Base-by-base conservation (phyloP, 2,888 invertebrate species). In the Cheilosia pagana region DNA sequence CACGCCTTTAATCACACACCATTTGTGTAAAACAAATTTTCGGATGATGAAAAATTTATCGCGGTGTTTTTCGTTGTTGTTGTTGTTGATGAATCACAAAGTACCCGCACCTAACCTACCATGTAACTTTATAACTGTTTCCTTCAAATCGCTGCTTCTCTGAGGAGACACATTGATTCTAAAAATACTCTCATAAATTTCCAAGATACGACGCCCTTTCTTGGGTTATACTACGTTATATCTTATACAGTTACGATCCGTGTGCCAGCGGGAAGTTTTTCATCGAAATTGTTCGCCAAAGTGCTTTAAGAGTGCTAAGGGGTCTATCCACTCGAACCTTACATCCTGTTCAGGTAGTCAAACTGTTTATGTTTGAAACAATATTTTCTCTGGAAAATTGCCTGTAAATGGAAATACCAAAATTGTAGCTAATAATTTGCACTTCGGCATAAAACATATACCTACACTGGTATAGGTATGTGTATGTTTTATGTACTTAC, bases 301-400 rank as follows among this genome's bases (percentile, higher is more conserved):
- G 50, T 39, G 21, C 21, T 39, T 50, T 50, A 19, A 21, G 25
- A n/a, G 10, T 14, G 43, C 52, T 10, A 4, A 19, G 25, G 60
- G 41, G 28, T 5, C 10, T 6, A 25, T 39, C 25, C 4, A 35
- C 12, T 23, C 23, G 5, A 12, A 1, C 1, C 21, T 23, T 3
- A 41, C 8, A 31, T 19, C 16, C 19, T 23, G 12, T 41, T 10
- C 10, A 19, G 23, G 31, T 23, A 43, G 28, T 43, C 53, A 72
- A 63, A 63, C 39, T 45, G 55, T 65, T 65, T 65, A 48, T 39
- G 8, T 14, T 14, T 48, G 55, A 63, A 45, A 57, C 39, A 65
- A 57, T 74, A 65, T 74, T 74, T 65, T 35, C 48, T 45, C 25
- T 19, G 12, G 55, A 52, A 75, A 67, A 59, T 52, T 65, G 57